Evolutionary conservation across 2,888 invertebrate genomes (phyloP).

Genomic region (Rhagonycha fulva): DNA sequence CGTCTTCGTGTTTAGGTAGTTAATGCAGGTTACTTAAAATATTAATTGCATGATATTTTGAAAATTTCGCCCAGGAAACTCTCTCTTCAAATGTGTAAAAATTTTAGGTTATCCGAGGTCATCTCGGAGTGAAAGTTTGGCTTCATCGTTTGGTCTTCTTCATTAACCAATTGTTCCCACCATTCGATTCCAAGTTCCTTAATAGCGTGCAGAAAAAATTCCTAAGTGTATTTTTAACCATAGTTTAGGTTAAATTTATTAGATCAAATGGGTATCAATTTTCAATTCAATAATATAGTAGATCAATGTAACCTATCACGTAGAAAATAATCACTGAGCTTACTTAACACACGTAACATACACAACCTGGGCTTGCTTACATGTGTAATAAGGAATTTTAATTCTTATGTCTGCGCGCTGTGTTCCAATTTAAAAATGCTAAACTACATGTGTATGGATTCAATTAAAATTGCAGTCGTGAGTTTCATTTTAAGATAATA

Average conservation of each 20-base stretch:
- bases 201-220: not conserved
- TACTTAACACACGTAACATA: constrained; percentile 7
- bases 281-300: not conserved
- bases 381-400: constrained; percentile 9
- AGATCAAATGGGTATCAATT: not conserved
- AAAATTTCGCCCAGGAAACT: not conserved
- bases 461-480: constrained; percentile 6
- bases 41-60: not conserved
- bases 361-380: constrained; percentile 4
- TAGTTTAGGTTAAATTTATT: not conserved
- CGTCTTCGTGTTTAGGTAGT: not conserved
- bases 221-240: not conserved
- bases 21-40: not conserved
- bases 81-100: not conserved
- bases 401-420: constrained; percentile 2
- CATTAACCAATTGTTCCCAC: not conserved
- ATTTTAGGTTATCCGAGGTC: not conserved
- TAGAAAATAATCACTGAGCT: not conserved
- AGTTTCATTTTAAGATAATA: not conserved
- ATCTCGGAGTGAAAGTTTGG: not conserved
- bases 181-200: not conserved
- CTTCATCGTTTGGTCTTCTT: not conserved
- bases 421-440: constrained; percentile 7
- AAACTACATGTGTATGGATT: not conserved
- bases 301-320: constrained; percentile 8